Conservation (phyloP, 37 sponge, comb jelly and placozoan species). For the Haliclona indistincta region DNA sequence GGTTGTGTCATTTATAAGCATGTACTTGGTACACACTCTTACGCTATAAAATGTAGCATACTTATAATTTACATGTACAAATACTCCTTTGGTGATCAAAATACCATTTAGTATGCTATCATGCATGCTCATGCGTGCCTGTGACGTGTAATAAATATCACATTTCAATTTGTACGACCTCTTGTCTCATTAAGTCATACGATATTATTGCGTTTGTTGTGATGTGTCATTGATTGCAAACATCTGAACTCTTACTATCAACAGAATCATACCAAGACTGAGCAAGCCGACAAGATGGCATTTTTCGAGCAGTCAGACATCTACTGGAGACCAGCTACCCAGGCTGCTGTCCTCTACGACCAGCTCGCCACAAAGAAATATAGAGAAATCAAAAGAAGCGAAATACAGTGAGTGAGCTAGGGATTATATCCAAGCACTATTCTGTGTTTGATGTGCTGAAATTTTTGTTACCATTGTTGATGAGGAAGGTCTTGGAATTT, state of each 20-base stretch:
- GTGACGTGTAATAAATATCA: background rate
- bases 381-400: slow-evolving; percentile 29
- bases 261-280: background rate
- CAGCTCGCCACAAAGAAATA: slow-evolving; percentile 54
- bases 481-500: too few species aligned
- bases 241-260: background rate
- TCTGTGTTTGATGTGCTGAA: background rate
- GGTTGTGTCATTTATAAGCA: too few species aligned
- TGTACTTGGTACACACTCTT: too few species aligned
- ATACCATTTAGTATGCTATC: too few species aligned
- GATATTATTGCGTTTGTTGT: background rate
- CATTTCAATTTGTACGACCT: background rate
- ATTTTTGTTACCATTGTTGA: too few species aligned
- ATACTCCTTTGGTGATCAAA: background rate
- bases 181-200: too few species aligned
- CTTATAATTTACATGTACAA: too few species aligned
- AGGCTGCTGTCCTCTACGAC: slow-evolving; percentile 44
- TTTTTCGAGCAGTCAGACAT: slow-evolving; percentile 38
- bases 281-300: background rate
- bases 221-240: background rate
- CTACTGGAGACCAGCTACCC: slow-evolving; percentile 62
- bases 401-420: slow-evolving; percentile 36
- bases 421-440: background rate
- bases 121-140: too few species aligned
- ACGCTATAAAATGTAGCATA: too few species aligned